Conservation (phyloP, 2,797 vertebrate species). For the Acropternis orthonyx region DNA sequence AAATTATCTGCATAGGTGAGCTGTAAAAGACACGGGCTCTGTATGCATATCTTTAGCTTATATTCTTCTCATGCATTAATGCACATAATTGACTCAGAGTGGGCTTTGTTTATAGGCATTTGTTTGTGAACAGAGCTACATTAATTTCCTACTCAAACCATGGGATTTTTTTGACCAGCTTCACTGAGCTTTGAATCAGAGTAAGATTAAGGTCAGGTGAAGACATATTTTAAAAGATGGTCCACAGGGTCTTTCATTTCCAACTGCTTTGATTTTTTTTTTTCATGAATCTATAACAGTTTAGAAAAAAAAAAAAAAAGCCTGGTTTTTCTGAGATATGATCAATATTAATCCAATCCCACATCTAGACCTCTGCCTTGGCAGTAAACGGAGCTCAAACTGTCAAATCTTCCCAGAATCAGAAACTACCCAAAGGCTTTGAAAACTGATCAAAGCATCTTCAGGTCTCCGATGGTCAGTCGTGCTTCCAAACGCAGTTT, state of each 20-base stretch:
- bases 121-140: not conserved
- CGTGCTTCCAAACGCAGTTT: not conserved
- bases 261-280: conserved; percentile 29
- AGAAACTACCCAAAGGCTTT: conserved; percentile 32
- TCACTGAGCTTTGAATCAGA: not conserved
- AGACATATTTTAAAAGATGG: not conserved
- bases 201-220: conserved; percentile 27
- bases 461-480: conserved; percentile 5
- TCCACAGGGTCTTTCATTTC: conserved; percentile 5
- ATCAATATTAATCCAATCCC: conserved; percentile 53
- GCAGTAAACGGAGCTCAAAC: conserved; percentile 20
- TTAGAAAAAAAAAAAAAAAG: not conserved
- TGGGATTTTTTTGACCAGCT: not conserved
- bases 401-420: conserved; percentile 42
- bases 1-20: not conserved
- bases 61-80: conserved; percentile 15
- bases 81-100: not conserved
- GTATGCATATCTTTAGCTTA: not conserved
- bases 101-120: not conserved
- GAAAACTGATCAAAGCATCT: conserved; percentile 54
- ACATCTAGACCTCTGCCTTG: conserved; percentile 19
- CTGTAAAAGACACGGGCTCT: not conserved
- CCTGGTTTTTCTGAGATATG: conserved; percentile 23
- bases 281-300: conserved; percentile 23
- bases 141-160: not conserved